Evolutionary conservation across 2,113 vertebrate genomes (phyloP).

Genomic region (Campylomormyrus tamandua): DNA sequence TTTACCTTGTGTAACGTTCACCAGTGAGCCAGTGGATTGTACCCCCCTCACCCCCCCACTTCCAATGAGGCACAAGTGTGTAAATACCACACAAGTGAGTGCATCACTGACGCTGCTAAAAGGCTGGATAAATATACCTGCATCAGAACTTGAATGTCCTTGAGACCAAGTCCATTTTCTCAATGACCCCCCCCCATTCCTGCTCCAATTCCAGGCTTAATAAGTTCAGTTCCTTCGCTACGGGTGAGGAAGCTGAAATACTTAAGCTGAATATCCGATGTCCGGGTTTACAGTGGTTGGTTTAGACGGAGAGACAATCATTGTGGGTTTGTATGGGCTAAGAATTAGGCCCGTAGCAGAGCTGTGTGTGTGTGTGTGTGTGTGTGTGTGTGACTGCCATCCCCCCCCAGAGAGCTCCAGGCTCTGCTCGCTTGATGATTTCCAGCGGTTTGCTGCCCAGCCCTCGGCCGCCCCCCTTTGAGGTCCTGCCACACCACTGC

Average conservation of each 20-base stretch:
- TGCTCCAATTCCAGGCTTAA: not conserved
- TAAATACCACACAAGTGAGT: not conserved
- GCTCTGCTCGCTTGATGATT: constrained; percentile 39
- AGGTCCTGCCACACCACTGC: constrained; percentile 32
- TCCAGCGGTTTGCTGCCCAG: constrained; percentile 6
- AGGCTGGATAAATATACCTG: not conserved
- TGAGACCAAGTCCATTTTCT: not conserved
- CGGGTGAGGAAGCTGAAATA: not conserved
- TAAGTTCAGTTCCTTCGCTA: not conserved
- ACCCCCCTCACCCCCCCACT: not conserved
- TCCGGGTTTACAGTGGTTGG: not conserved
- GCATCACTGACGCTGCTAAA: not conserved
- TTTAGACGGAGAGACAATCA: not conserved
- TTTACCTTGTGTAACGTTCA: not conserved
- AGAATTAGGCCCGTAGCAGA: not conserved
- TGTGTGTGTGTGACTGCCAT: not conserved
- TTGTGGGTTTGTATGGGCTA: not conserved
- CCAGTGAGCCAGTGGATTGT: not conserved
- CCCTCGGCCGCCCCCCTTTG: constrained; percentile 14
- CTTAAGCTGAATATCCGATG: not conserved
- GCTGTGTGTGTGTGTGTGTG: not conserved
- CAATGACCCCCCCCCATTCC: not conserved
- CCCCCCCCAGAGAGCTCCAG: not conserved
- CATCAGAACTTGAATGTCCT: not conserved
- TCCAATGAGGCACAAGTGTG: not conserved